Conservation (phyloP, 2,888 invertebrate species). For the Deilephila elpenor region DNA sequence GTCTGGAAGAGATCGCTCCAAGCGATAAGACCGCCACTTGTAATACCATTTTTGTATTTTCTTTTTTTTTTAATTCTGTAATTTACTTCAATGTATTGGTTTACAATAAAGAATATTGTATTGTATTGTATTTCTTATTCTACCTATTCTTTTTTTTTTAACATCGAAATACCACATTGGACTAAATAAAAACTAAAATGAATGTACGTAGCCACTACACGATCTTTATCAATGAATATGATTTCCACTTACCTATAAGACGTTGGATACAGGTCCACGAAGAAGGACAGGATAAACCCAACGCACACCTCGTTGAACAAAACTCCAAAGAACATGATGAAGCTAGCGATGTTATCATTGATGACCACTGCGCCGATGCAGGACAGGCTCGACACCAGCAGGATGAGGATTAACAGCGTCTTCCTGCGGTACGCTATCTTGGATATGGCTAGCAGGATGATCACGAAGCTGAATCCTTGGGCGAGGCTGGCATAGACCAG, state of each 20-base stretch:
- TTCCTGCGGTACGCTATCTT: conserved; percentile 52
- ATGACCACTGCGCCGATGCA: conserved; percentile 47
- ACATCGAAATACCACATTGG: too few relatives aligned
- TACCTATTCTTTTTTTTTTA: too few relatives aligned
- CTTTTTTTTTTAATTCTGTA: too few relatives aligned
- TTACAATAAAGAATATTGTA: too few relatives aligned
- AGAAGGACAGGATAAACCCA: conserved; percentile 57
- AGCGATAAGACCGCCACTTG: too few relatives aligned
- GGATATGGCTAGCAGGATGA: conserved; percentile 49
- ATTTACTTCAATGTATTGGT: too few relatives aligned
- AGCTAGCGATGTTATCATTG: conserved; percentile 49
- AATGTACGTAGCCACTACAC: neutral
- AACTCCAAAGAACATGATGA: conserved; percentile 54
- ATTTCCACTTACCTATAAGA: conserved; percentile 55
- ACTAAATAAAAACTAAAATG: neutral
- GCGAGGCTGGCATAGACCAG: conserved; percentile 44
- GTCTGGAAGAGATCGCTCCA: too few relatives aligned
- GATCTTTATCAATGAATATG: neutral
- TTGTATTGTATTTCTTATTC: too few relatives aligned
- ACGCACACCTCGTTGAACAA: conserved; percentile 50
- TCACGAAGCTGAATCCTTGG: conserved; percentile 48
- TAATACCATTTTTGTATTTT: too few relatives aligned
- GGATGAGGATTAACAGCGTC: conserved; percentile 46
- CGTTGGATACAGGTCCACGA: conserved; percentile 62
- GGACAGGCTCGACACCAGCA: conserved; percentile 43